Evolutionary conservation across 2,797 vertebrate species (phyloP).

Genomic region (Cryptoblepharus egeriae): DNA sequence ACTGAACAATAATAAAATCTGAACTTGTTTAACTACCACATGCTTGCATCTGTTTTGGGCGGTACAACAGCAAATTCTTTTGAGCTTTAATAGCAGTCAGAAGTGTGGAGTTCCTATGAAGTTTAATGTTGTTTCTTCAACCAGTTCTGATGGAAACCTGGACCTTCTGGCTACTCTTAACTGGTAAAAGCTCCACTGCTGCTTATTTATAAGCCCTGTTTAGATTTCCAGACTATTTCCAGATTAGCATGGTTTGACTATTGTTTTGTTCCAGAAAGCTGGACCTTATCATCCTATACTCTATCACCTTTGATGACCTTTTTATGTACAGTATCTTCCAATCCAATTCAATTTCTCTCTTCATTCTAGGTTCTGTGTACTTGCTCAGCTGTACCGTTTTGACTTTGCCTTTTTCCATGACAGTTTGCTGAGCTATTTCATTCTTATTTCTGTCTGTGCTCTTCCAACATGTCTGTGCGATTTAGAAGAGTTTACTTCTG

Average conservation of each 20-base stretch:
- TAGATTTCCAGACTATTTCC: conserved; percentile 65
- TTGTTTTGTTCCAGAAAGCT: conserved; percentile 54
- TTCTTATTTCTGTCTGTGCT: background rate
- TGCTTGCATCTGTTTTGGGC: conserved; percentile 2
- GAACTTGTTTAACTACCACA: background rate
- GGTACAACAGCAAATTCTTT: background rate
- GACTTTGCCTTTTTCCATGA: conserved; percentile 47
- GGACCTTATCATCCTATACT: conserved; percentile 21
- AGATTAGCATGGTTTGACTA: conserved; percentile 55
- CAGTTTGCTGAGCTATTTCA: background rate
- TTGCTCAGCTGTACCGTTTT: conserved; percentile 35
- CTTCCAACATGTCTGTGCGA: conserved; percentile 17
- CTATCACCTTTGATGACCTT: conserved; percentile 62
- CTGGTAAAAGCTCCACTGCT: conserved; percentile 62
- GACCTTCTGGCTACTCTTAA: conserved; percentile 37
- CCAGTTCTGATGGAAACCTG: conserved; percentile 18
- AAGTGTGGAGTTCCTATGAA: background rate
- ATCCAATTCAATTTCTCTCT: conserved; percentile 32
- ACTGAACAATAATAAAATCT: no score
- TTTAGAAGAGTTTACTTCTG: conserved; percentile 21
- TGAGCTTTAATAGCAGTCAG: background rate
- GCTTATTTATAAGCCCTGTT: conserved; percentile 52
- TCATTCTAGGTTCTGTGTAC: conserved; percentile 23
- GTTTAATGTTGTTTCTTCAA: conserved; percentile 15
- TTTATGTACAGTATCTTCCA: conserved; percentile 50